phyloP scores from a whole-genome alignment of 2,888 invertebrate genomes.

The Leuctra nigra region DNA sequence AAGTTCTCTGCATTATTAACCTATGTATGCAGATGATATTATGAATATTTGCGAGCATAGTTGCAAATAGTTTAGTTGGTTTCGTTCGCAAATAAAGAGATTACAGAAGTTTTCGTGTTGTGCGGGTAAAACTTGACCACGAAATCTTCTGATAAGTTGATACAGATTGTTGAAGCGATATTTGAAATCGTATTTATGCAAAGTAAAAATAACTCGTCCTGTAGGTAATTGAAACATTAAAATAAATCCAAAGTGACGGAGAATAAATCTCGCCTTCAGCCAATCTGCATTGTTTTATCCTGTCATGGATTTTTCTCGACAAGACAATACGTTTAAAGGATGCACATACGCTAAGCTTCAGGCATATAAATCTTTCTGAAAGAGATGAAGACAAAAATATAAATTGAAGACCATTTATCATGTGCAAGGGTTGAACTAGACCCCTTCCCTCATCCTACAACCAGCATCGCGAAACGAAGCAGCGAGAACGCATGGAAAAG shows the following conservation, averaged over 20 bases:
- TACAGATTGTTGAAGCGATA: no score
- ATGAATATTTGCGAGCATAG: no score
- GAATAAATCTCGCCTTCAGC: conserved; percentile 2
- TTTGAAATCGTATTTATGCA: no score
- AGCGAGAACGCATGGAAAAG: conserved; percentile 1
- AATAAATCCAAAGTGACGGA: conserved; percentile 1
- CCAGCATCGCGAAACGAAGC: neutral
- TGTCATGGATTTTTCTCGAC: conserved; percentile 1
- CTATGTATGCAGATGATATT: no score
- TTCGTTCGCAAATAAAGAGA: no score
- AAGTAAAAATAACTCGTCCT: no score
- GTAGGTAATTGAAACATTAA: conserved; percentile 12
- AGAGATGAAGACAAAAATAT: conserved; percentile 19
- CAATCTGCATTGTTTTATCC: conserved; percentile 7
- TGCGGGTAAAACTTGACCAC: no score
- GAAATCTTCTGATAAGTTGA: no score
- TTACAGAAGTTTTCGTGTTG: no score
- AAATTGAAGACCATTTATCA: conserved; percentile 19
- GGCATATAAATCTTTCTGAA: conserved; percentile 16
- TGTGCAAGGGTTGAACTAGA: neutral
- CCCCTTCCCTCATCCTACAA: neutral
- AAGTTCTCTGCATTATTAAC: no score
- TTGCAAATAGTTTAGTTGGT: no score
- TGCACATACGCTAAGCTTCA: conserved; percentile 4
- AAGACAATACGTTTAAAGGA: conserved; percentile 7